These are phyloP conservation scores for Psylliodes chrysocephalus DNA, from an alignment of 2,888 invertebrate genomes.

Conservation along the genomic window DNA sequence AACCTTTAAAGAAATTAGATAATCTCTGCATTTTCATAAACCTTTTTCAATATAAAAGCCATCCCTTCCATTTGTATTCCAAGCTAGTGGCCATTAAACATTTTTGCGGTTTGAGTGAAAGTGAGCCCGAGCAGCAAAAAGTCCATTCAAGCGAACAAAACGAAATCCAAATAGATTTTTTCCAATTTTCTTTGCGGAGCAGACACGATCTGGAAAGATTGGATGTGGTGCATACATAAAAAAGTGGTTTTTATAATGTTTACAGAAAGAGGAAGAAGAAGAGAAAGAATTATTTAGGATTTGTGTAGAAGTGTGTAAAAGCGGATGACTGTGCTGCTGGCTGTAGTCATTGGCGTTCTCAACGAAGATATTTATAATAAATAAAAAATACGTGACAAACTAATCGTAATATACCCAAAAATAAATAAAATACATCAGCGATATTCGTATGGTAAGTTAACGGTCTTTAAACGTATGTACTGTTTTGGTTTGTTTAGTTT, in stretches of 20 bases:
- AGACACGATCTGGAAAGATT: conserved; percentile 40
- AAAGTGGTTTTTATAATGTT: conserved; percentile 39
- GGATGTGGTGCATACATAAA: conserved; percentile 38
- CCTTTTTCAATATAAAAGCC: conserved; percentile 6
- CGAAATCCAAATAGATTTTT: conserved; percentile 42
- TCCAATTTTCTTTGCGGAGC: conserved; percentile 32
- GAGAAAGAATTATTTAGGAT: conserved; percentile 59
- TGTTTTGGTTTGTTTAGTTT: no score
- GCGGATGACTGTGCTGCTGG: conserved; percentile 50
- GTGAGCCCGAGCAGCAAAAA: conserved; percentile 28
- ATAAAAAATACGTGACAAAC: no score
- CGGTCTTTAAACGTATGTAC: no score
- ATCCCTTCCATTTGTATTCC: conserved; percentile 24
- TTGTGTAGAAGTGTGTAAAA: conserved; percentile 59
- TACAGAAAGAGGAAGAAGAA: conserved; percentile 28
- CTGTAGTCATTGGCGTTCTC: conserved; percentile 48
- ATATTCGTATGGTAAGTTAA: no score
- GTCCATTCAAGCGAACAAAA: conserved; percentile 30
- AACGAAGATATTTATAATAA: no score
- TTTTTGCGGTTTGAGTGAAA: conserved; percentile 27
- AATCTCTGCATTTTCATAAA: background rate
- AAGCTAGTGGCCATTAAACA: conserved; percentile 27
- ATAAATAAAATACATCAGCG: no score
- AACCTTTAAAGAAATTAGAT: background rate
- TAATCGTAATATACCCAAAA: no score